Percentiles rank a stretch among this genome's conserved stretches.
Evolutionary conservation across 2,113 vertebrate genomes (phyloP).

Genomic region (Myiozetetes cayanensis): DNA sequence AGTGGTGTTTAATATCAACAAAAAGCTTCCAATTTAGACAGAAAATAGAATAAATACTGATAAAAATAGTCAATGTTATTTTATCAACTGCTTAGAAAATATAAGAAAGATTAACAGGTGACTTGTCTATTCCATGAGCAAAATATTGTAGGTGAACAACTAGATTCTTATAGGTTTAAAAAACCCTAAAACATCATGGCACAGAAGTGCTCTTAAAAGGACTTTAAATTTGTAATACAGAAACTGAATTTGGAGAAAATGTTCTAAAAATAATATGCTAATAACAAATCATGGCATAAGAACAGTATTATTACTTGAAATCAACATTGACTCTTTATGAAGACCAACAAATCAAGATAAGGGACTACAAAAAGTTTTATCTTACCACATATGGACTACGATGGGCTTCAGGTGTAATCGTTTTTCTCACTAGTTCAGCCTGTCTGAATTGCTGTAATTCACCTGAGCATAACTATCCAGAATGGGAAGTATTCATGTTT

Average conservation of each 20-base stretch:
- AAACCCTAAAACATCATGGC: rapidly evolving
- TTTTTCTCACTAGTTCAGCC: background rate
- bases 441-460: background rate
- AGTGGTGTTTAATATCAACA: background rate
- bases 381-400: rapidly evolving
- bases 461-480: background rate
- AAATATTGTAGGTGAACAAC: background rate
- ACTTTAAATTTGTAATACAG: background rate
- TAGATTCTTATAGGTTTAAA: background rate
- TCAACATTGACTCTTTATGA: background rate
- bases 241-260: background rate
- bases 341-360: background rate
- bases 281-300: background rate
- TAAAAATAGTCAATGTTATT: background rate
- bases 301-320: background rate
- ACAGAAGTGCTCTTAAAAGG: background rate
- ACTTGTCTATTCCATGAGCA: background rate
- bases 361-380: rapidly evolving
- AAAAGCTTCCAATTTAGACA: background rate
- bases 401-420: background rate
- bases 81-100: background rate
- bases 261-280: background rate
- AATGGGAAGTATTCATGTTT: background rate
- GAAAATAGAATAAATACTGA: background rate
- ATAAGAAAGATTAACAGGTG: background rate